Evolutionary conservation across 2,113 vertebrate species (phyloP).

Genomic region (Solenodon paradoxus): DNA sequence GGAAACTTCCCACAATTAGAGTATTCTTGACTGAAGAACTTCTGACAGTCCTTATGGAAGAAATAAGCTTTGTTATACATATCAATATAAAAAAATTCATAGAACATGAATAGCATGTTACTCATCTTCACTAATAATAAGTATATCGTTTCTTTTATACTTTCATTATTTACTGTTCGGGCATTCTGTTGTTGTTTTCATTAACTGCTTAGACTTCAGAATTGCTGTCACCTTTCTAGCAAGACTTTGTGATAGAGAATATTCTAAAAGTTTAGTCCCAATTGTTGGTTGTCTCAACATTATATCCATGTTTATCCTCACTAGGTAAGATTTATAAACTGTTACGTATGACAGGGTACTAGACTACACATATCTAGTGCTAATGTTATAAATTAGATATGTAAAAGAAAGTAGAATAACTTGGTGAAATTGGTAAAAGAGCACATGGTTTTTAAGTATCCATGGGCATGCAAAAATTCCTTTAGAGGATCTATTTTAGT

Average conservation of each 20-base stretch:
- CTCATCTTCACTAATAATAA: not conserved
- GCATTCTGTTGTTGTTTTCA: not conserved
- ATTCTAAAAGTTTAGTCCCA: not conserved
- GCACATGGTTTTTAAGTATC: not conserved
- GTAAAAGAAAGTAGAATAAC: not conserved
- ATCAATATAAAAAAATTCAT: not conserved
- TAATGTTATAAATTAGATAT: not conserved
- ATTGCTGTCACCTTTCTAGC: not conserved
- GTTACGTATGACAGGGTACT: not conserved
- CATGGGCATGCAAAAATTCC: not conserved
- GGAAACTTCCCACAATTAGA: not conserved
- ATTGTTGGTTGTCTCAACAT: not conserved
- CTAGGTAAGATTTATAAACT: not conserved
- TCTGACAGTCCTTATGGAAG: not conserved
- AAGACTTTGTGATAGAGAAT: not conserved
- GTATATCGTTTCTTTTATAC: not conserved
- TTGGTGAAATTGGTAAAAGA: not conserved
- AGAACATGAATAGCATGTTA: not conserved
- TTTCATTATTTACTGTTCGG: not conserved
- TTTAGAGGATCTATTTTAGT: not conserved
- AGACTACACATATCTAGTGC: not conserved
- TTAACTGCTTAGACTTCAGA: not conserved
- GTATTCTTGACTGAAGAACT: not conserved
- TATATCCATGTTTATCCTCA: not conserved
- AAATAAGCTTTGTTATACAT: constrained; percentile 22